Percentiles rank a stretch among this genome's conserved stretches.
phyloP scores from a whole-genome alignment of 2,113 vertebrate genomes.

The Trachemys scripta region DNA sequence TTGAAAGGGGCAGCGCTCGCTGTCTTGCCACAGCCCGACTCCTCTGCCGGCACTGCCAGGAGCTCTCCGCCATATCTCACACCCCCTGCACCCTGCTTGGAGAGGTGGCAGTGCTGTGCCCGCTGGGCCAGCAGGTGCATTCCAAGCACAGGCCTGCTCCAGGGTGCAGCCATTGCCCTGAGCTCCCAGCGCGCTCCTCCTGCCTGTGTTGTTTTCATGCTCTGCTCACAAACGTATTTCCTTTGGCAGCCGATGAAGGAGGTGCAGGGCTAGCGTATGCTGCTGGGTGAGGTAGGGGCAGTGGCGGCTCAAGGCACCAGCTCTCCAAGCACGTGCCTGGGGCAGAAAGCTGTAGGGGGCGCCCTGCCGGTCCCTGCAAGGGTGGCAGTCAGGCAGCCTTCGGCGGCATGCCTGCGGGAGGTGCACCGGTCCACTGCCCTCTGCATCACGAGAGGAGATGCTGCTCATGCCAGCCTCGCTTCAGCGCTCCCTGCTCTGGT shows the following conservation, averaged over 20 bases:
- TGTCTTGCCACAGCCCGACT: too few species aligned
- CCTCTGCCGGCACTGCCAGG: too few species aligned
- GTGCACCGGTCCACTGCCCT: neutral
- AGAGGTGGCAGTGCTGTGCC: neutral
- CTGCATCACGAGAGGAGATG: neutral
- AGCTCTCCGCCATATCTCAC: neutral
- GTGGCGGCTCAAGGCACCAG: too few species aligned
- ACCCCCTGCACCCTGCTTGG: neutral
- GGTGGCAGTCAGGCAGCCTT: too few species aligned
- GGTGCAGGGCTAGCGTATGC: neutral
- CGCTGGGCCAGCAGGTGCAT: neutral
- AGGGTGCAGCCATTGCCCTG: neutral
- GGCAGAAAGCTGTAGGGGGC: too few species aligned
- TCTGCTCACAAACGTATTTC: conserved; percentile 13
- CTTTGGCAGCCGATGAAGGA: neutral
- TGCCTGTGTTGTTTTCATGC: neutral
- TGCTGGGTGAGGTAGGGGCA: neutral
- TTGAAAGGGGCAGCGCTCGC: too few species aligned
- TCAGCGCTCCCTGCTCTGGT: too few species aligned
- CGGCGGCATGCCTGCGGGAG: too few species aligned
- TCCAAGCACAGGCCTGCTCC: neutral
- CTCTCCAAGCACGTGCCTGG: too few species aligned
- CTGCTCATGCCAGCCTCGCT: too few species aligned
- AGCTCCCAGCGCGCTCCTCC: neutral
- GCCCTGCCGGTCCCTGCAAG: too few species aligned